These are phyloP conservation scores for Apodemia duryi DNA, from an alignment of 2,888 invertebrate genomes.

Conservation along the genomic window DNA sequence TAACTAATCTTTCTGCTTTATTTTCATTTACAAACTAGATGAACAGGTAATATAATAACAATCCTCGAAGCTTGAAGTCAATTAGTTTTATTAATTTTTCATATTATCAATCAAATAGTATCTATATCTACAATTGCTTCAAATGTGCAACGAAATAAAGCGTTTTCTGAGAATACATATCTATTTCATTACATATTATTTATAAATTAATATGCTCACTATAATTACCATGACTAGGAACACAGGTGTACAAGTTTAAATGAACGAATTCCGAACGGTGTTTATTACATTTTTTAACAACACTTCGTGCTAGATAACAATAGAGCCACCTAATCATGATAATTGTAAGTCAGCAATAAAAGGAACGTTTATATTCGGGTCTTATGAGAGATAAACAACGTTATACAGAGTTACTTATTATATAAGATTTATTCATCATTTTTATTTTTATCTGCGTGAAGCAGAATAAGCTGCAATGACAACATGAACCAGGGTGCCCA, in stretches of 20 bases:
- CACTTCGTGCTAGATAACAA: neutral
- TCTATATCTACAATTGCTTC: conserved; percentile 3
- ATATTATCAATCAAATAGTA: neutral
- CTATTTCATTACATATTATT: neutral
- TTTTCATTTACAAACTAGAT: too few relatives aligned
- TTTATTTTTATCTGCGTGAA: neutral
- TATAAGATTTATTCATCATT: neutral
- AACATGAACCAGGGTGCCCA: too few relatives aligned
- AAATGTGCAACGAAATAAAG: conserved; percentile 5
- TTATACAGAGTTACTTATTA: neutral
- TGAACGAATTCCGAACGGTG: neutral
- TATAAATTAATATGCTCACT: neutral
- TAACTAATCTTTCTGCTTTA: too few relatives aligned
- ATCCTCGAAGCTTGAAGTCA: neutral
- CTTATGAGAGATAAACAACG: neutral
- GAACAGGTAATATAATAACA: neutral
- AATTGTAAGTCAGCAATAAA: neutral
- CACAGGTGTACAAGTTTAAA: neutral
- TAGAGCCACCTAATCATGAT: neutral
- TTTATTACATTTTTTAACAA: neutral
- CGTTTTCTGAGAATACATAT: conserved; percentile 10
- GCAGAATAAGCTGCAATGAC: neutral
- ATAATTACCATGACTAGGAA: neutral
- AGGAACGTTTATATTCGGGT: conserved; percentile 9
- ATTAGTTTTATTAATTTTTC: conserved; percentile 1